Base-by-base conservation (phyloP, 2,113 vertebrate species). In the Henicopernis longicauda region DNA sequence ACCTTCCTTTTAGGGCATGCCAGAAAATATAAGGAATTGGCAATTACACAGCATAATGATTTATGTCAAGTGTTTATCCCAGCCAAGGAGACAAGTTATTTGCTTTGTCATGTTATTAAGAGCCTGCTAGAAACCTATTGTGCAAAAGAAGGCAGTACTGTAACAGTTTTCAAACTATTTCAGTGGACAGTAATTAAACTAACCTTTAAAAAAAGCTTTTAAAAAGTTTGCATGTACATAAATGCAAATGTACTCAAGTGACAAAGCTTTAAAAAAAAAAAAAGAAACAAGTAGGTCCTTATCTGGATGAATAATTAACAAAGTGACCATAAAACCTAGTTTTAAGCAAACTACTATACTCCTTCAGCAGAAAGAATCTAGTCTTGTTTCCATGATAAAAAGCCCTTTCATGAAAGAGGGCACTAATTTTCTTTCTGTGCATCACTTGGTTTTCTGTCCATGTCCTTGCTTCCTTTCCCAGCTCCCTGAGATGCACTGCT, bases 391-490 rank as follows among this genome's bases (percentile, higher is more conserved):
- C 22, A 9, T 2, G 12, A 95, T 42, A 94, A 96, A 92, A 95
- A 87, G 84, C 73, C 44, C 86, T 87, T 96, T 96, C 91, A 97
- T 49, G n/a, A 74, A 47, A 65, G 72, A 55, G 47, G 62, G 57
- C 42, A 74, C 54, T 76, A n/a, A 6, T 59, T 96, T 83, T 61
- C 91, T 87, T 95, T 69, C 91, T 14, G 11, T 50, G 36, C 81
- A 95, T 93, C 86, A 82, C 66, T 96, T 95, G 89, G 47, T 17
- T 96, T 96, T 94, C 91, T 82, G 47, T 78, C 93, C 83, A 40
- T 91, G 91, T 86, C 73, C 26, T 50, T 54, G 63, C 77, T 95
- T 96, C 91, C 87, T 84, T 78, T 71, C 91, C 57, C 81, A 79
- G 95, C 57, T 93, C 72, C 81, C 7, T 0, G 9, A 90, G 42